Evolutionary conservation across 2,888 invertebrate species (phyloP), one percentile per base, ranked within the genome.

Genomic region (Sarcophaga variegata): DNA sequence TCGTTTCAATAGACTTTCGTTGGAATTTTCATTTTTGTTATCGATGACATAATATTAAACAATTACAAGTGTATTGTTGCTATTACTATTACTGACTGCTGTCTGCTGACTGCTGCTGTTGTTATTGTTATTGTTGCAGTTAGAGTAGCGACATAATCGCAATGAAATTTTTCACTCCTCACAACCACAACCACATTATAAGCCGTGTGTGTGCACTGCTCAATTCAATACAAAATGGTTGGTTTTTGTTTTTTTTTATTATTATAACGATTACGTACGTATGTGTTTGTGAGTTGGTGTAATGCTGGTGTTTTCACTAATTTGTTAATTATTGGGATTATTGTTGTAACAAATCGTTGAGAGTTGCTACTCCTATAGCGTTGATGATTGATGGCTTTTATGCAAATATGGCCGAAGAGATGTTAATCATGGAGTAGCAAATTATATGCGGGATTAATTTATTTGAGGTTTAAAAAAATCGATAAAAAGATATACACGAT

Each of bases 301-400:
- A 54, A 20, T 72, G 59, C 74, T 64, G 78, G 66, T 71, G 64
- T 77, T 71, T 71, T 60, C 64, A 71, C 82, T 82, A 77, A 82
- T 77, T 82, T 77, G 64, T 77, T 77, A 82, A 82, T 82, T 82
- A 71, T 77, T 71, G 70, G 77, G 62, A 71, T 71, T 82, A 59
- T 70, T 54, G n/a, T 62, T 22, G 63, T 8, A 59, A 59, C n/a
- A 70, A 22, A 54, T 54, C 14, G 25, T 62, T 62, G n/a, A 17
- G 17, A 71, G 54, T 72, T 71, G 45, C 64, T 79, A 63, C 63
- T 49, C 49, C 47, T 54, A 14, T 54, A 54, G 12, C 54, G 5
- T 54, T 3, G 54, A 54, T 54, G 17, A 54, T 17, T 54, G 17
- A 54, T 17, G 17, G 54, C 54, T 17, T 54, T 54, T 17, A 54